Base-by-base conservation (phyloP, 2,888 invertebrate species). In the Disparrhopalites patrizii region DNA sequence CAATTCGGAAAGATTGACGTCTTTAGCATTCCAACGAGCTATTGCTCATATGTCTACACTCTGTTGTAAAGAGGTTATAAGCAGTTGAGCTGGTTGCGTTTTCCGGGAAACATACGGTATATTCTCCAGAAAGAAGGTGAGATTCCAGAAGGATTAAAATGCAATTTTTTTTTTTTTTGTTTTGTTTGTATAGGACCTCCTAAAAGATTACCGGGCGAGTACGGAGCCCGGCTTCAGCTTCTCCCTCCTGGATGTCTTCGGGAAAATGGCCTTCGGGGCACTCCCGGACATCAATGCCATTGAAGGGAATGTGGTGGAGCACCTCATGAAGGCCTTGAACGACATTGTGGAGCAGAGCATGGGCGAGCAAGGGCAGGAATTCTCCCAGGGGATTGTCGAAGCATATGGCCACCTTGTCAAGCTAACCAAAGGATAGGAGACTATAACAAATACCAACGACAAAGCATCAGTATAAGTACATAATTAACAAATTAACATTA, bases 241-340 rank as follows among this genome's bases (percentile, higher is more conserved):
- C 27, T 27, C 28, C 7, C 15, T 55, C 3, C 56, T 28, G 4
- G 7, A 15, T 23, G 31, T 60, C 8, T 65, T 51, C 25, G 40
- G 54, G 2, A 51, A 15, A 28, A 36, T 15, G 28, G 51, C 30
- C 18, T 7, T 38, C 30, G 30, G 62, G 25, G n/a, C 47, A 20
- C 13, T 38, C n/a, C 25, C 47, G 23, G 43, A 66, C 38, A 8
- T 47, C n/a, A 31, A 51, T 28, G 28, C 33, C 54, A 33, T 65
- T 27, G 43, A 52, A 51, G 62, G 66, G 28, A 40, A 36, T 31
- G 36, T 62, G 13, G 27, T 31, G 28, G 30, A 50, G 7, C 13
- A 47, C 40, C 3, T 61, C 3, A 25, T 18, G 1, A 30, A 3
- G 4, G 18, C 23, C 18, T 18, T 61, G 15, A 23, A 31, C 2